Evolutionary conservation across 1,140 invertebrate species (phyloP), one percentile per base, ranked within the genome.

Genomic region (Pogonognathellus flavescens): DNA sequence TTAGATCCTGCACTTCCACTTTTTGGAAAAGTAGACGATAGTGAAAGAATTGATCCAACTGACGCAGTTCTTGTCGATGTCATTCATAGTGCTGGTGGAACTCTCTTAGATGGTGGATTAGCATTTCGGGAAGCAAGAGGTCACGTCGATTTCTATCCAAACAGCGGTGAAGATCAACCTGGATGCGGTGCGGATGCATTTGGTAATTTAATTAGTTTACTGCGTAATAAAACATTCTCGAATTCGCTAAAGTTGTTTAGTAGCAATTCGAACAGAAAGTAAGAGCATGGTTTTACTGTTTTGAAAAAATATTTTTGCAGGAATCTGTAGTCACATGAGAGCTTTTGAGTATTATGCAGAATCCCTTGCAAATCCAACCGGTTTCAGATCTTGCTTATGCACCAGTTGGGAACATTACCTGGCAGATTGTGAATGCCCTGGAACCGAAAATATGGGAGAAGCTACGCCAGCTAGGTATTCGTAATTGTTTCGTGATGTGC

Each of bases 11-110:
- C 87, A 10, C 83, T 86, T 11, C 87, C 87, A 6, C 57, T 88
- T 16, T 88, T 88, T 80, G 87, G 84, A 13, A 11, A 57, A 3
- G 16, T 8, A 9, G 25, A n/a, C 3, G 87, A 88, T 66, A 11
- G 7, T 22, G 82, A 81, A 1, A 80, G 95, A 8, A 89, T 96
- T 1, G 94, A 94, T 88, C 90, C 91, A 41, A 91, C 91, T 60
- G 87, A 88, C 55, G 94, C 92, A 0, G 22, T 41, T 9, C 93
- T 94, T 80, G 94, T 95, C 0, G 93, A 95, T 90, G 92, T 94
- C 0, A 93, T 95, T 81, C 95, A 95, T 87, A 95, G 95, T 0
- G 93, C 94, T 88, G 84, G 81, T 7, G 87, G 87, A 25, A 83
- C 57, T 60, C 59, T 88, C 31, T 60, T 55, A 20, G 81, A 88